Evolutionary conservation across 2,797 vertebrate genomes (phyloP).

Genomic region (Darevskia mixta): DNA sequence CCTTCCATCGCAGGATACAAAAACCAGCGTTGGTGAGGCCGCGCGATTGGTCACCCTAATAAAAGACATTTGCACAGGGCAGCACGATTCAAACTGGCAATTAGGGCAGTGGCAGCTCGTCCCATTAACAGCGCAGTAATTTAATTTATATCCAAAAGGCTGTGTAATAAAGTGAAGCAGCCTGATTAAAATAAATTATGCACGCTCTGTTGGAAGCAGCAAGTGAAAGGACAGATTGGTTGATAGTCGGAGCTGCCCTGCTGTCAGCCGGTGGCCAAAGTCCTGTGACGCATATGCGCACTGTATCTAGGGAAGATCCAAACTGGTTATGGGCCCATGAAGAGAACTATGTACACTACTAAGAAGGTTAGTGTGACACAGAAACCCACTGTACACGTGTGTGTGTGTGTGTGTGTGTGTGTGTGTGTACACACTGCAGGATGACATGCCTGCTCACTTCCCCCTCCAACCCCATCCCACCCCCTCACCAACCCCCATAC

Average conservation of each 20-base stretch:
- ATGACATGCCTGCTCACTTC: neutral
- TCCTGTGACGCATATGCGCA: neutral
- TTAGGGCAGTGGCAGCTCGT: neutral
- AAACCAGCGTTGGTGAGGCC: neutral
- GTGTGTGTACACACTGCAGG: neutral
- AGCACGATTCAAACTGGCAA: neutral
- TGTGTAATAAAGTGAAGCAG: conserved; percentile 16
- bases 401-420: neutral
- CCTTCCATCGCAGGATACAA: neutral
- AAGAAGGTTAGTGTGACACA: no score
- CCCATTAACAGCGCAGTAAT: neutral
- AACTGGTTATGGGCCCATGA: neutral
- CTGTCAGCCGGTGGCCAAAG: neutral
- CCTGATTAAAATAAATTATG: conserved; percentile 29
- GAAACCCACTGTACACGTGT: neutral
- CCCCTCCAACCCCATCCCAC: no score
- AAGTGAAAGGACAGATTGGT: neutral
- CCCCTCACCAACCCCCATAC: no score
- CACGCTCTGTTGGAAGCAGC: neutral
- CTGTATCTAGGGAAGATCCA: neutral
- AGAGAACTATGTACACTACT: no score
- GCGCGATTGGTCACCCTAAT: neutral
- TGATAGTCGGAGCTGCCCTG: neutral
- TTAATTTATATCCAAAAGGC: conserved; percentile 11
- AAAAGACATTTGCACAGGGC: neutral